A percentile compares a stretch with the other conserved stretches of the same genome.
Evolutionary conservation across 2,888 invertebrate genomes (phyloP).

Genomic region (Atherix ibis): DNA sequence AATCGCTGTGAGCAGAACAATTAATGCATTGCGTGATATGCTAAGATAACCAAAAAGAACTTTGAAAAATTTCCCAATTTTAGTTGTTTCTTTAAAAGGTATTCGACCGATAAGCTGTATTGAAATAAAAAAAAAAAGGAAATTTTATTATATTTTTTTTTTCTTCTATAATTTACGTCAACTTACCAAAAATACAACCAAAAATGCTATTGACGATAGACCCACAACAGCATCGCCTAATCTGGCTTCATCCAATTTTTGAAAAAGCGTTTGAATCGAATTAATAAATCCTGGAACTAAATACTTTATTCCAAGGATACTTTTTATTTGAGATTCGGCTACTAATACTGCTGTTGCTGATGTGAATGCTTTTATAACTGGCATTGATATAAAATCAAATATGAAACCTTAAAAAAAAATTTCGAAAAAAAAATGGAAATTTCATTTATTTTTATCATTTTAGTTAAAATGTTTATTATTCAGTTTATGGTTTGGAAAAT

Average conservation of each 20-base stretch:
- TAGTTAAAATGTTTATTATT: not conserved
- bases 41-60: constrained; percentile 52
- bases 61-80: constrained; percentile 29
- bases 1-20: constrained; percentile 47
- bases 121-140: constrained; percentile 12
- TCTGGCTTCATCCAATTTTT: constrained; percentile 38
- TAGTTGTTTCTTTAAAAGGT: constrained; percentile 21
- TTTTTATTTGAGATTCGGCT: constrained; percentile 59
- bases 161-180: constrained; percentile 17
- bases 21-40: constrained; percentile 61
- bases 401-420: constrained; percentile 47
- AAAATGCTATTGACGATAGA: constrained; percentile 24
- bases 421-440: too few relatives aligned
- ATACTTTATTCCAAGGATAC: constrained; percentile 55
- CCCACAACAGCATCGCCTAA: constrained; percentile 52
- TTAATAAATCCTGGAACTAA: constrained; percentile 50
- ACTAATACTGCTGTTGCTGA: constrained; percentile 72
- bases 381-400: constrained; percentile 70
- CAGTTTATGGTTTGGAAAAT: not conserved
- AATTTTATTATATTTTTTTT: constrained; percentile 2
- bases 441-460: not conserved
- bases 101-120: constrained; percentile 49
- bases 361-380: constrained; percentile 76
- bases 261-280: constrained; percentile 39
- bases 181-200: constrained; percentile 9